Conservation (phyloP, 2,113 vertebrate species). For the Gobio gobio region DNA sequence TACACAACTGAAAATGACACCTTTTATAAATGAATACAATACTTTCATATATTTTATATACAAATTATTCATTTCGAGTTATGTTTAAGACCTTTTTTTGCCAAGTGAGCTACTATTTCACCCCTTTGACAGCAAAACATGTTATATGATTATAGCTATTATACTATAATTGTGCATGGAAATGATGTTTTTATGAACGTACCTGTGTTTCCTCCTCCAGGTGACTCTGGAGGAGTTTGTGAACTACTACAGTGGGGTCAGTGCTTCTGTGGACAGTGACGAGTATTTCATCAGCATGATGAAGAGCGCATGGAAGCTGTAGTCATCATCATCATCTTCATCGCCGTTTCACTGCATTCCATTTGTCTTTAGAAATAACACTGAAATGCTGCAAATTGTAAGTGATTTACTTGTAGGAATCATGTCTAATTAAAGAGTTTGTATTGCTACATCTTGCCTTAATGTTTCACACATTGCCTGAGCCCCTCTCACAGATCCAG, state of each 20-base stretch:
- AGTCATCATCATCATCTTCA: conserved; percentile 28
- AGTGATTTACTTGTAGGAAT: conserved; percentile 6
- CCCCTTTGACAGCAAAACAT: too few species aligned
- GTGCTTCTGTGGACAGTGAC: conserved; percentile 73
- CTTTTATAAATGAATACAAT: not conserved
- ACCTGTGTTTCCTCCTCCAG: conserved; percentile 52
- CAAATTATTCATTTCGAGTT: not conserved
- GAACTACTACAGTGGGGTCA: conserved; percentile 79
- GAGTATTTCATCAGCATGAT: conserved; percentile 78
- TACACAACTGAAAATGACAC: not conserved
- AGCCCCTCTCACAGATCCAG: too few species aligned
- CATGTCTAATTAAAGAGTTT: not conserved
- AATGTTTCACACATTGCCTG: not conserved
- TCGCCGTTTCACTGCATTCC: not conserved
- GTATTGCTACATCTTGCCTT: not conserved
- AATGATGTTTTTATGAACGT: too few species aligned
- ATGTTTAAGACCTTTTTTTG: not conserved
- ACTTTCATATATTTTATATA: too few species aligned
- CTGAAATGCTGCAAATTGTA: not conserved
- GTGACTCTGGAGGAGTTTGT: conserved; percentile 77
- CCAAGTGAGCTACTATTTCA: not conserved
- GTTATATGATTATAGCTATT: too few species aligned
- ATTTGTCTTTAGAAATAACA: not conserved
- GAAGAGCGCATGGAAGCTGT: conserved; percentile 74
- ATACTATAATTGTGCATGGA: too few species aligned